A percentile compares a stretch with the other conserved stretches of the same genome.
phyloP scores from a whole-genome alignment of 1,140 invertebrate species.

The Lineus longissimus region DNA sequence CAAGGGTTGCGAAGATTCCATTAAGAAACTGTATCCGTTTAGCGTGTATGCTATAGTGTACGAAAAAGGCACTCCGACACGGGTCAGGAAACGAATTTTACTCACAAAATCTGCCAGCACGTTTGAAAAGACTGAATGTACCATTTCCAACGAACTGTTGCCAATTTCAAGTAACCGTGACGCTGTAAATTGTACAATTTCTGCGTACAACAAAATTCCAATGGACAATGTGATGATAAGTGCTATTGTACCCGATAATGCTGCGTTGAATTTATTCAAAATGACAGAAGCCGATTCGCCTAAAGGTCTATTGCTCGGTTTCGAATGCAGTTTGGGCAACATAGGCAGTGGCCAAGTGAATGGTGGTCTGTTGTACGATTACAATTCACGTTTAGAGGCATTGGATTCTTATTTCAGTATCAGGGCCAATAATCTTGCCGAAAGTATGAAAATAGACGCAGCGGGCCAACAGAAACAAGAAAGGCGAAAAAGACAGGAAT shows the following conservation, averaged over 20 bases:
- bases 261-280: conserved; percentile 4
- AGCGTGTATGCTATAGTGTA: background rate
- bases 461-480: background rate
- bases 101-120: background rate
- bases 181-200: background rate
- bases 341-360: background rate
- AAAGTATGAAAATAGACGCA: background rate
- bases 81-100: background rate
- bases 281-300: background rate
- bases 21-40: conserved; percentile 6
- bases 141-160: background rate
- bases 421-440: background rate
- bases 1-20: conserved; percentile 3
- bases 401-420: conserved; percentile 3
- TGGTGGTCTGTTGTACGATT: conserved; percentile 2
- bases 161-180: background rate
- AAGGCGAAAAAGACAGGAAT: background rate
- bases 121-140: conserved; percentile 1
- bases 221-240: conserved; percentile 1
- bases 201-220: conserved; percentile 5
- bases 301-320: background rate
- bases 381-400: conserved; percentile 5
- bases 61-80: conserved; percentile 1
- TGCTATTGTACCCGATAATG: background rate
- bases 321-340: conserved; percentile 1